Conservation (phyloP, 2,888 invertebrate genomes). For the Stenichneumon culpator region DNA sequence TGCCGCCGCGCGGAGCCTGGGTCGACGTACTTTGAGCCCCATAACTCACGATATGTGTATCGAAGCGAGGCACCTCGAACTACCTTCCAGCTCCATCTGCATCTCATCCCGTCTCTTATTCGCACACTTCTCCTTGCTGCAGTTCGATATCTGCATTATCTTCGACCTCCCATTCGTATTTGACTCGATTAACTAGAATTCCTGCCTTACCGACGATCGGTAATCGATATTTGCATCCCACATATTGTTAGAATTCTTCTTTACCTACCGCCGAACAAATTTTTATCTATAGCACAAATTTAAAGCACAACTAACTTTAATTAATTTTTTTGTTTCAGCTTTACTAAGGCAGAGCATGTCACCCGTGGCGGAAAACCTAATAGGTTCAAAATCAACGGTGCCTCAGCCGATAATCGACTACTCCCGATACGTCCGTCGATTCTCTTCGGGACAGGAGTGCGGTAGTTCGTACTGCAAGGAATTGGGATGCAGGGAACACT, state of each 20-base stretch:
- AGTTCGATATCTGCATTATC: background rate
- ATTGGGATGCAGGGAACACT: slow-evolving; percentile 96
- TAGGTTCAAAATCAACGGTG: slow-evolving; percentile 85
- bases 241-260: background rate
- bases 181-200: background rate
- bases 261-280: background rate
- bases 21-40: slow-evolving; percentile 81
- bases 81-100: slow-evolving; percentile 49
- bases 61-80: slow-evolving; percentile 54
- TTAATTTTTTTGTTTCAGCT: slow-evolving; percentile 83
- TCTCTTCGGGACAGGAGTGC: slow-evolving; percentile 93
- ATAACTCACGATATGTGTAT: slow-evolving; percentile 80
- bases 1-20: slow-evolving; percentile 72
- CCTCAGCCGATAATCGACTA: slow-evolving; percentile 92
- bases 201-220: slow-evolving; percentile 3
- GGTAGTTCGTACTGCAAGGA: slow-evolving; percentile 95
- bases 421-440: slow-evolving; percentile 95
- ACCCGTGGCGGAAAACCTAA: slow-evolving; percentile 82
- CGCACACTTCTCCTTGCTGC: background rate
- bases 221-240: background rate
- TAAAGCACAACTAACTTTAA: slow-evolving; percentile 17
- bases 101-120: background rate
- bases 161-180: background rate
- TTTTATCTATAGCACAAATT: background rate
- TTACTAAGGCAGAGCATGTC: slow-evolving; percentile 87